Base-by-base conservation (phyloP, 2,797 vertebrate genomes). In the Columba guinea region DNA sequence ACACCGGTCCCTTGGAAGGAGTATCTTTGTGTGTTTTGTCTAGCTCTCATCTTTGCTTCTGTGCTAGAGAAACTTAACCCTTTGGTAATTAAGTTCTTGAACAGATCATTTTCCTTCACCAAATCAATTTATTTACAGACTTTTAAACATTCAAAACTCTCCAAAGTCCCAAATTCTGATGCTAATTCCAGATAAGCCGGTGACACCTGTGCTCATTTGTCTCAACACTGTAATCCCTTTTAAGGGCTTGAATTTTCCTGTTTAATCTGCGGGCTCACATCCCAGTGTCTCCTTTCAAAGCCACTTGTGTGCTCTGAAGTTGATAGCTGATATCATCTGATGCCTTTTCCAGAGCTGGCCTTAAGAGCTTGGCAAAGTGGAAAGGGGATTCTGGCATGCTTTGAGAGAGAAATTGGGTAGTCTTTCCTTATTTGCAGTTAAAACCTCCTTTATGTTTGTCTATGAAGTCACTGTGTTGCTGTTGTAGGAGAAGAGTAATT, bases 151-250 rank as follows among this genome's bases (percentile, higher is more conserved):
- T 59, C 27, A 39, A 48, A 80, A 79, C 88, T 81, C 44, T 89
- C 15, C 2, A 13, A 78, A 84, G 65, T 51, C 76, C 28, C 34
- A 79, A 62, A 46, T 56, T 84, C 51, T 91, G n/a, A 73, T 91
- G 76, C 19, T 68, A 77, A 89, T 86, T 84, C 35, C 39, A 70
- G 55, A 79, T 84, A 88, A 86, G 71, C 26, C 4, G 14, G 51
- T 71, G 71, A 44, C 65, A 94, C 89, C 82, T 94, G 84, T 80
- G 59, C 55, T 95, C 56, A 78, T 89, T 91, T 95, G 65, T 82
- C 56, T 94, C 41, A 59, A 32, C 7, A 15, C 28, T 74, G 48
- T 56, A 85, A 84, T 86, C n/a, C 35, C 60, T 83, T 90, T 93
- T 78, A 94, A 90, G 49, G 65, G 64, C 48, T 93, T 85, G 78